Conservation (phyloP, 2,888 invertebrate species). For the Seira musarum region DNA sequence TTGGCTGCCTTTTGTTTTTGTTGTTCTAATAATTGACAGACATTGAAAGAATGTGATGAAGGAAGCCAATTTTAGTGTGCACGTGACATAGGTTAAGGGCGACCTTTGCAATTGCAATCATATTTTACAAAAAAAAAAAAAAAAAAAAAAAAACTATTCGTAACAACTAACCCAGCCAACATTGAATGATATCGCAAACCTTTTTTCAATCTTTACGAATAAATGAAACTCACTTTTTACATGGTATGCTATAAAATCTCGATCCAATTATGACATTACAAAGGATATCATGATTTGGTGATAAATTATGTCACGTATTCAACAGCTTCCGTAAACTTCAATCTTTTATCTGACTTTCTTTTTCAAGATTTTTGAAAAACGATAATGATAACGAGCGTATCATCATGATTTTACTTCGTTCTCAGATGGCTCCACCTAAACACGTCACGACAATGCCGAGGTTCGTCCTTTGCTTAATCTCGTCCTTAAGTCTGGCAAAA, state of each 20-base stretch:
- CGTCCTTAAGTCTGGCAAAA: slow-evolving; percentile 8
- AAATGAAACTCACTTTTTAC: too few species aligned
- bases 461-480: slow-evolving; percentile 14
- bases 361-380: not conserved
- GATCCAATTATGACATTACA: slow-evolving; percentile 1
- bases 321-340: slow-evolving; percentile 17
- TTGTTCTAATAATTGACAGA: not conserved
- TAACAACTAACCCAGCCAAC: too few species aligned
- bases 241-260: too few species aligned
- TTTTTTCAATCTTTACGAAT: too few species aligned
- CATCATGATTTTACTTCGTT: not conserved
- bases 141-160: too few species aligned
- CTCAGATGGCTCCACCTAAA: slow-evolving; percentile 47
- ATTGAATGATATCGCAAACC: too few species aligned
- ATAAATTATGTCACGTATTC: too few species aligned
- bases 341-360: not conserved
- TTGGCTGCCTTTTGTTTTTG: not conserved
- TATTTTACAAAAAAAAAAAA: too few species aligned
- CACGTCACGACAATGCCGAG: slow-evolving; percentile 26
- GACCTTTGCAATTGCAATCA: too few species aligned
- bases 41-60: slow-evolving; percentile 19
- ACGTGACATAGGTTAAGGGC: not conserved
- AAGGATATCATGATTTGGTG: not conserved
- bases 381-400: too few species aligned
- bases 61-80: slow-evolving; percentile 21